Evolutionary conservation across 2,888 invertebrate genomes (phyloP).

Genomic region (Pherbina coryleti): DNA sequence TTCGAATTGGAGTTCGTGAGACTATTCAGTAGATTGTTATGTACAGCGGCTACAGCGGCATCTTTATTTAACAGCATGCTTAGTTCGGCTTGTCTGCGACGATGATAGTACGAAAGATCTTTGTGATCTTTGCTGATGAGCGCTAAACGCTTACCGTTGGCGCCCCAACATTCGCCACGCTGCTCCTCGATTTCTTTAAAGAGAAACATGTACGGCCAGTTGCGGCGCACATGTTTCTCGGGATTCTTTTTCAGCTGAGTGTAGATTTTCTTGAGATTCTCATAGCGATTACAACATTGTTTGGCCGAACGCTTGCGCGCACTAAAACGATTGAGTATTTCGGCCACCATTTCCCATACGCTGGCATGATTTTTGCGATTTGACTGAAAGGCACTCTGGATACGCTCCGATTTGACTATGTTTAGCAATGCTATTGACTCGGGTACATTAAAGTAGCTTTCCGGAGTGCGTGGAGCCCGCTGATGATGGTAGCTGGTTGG

Average conservation of each 20-base stretch:
- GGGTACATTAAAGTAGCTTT: constrained; percentile 69
- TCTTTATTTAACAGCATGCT: constrained; percentile 64
- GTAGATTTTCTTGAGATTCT: constrained; percentile 69
- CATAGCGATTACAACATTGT: constrained; percentile 69
- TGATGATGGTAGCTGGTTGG: constrained; percentile 65
- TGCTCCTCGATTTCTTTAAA: constrained; percentile 69
- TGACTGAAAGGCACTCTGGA: constrained; percentile 68
- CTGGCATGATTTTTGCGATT: constrained; percentile 69
- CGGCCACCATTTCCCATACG: constrained; percentile 69
- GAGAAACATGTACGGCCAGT: constrained; percentile 68
- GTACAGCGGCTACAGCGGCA: constrained; percentile 48
- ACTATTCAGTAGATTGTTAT: constrained; percentile 58
- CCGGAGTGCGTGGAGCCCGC: constrained; percentile 67
- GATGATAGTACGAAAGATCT: constrained; percentile 67
- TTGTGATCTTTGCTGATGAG: constrained; percentile 65
- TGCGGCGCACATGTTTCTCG: constrained; percentile 67
- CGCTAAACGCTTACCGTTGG: constrained; percentile 64
- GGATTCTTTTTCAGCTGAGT: constrained; percentile 69
- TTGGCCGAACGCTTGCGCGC: constrained; percentile 67
- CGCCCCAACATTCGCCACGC: constrained; percentile 68
- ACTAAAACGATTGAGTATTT: constrained; percentile 67
- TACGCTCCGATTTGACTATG: constrained; percentile 68
- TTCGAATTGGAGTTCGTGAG: constrained; percentile 58
- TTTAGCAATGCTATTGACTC: constrained; percentile 68
- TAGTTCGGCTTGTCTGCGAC: constrained; percentile 64